A percentile compares a stretch with the other conserved stretches of the same genome.
Conservation (phyloP, 2,888 invertebrate genomes). For the Tholera decimalis region DNA sequence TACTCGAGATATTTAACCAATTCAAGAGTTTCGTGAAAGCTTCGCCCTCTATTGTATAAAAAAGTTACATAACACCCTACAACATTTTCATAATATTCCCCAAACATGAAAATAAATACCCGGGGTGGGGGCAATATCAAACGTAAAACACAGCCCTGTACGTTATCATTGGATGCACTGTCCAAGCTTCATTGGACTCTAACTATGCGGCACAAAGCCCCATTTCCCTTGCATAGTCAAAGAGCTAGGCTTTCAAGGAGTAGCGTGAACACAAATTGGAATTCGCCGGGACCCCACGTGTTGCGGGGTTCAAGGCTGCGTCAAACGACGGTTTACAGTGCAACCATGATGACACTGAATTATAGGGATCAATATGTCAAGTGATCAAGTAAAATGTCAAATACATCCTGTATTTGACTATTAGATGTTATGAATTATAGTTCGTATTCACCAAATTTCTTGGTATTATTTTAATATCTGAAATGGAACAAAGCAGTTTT, state of each 20-base stretch:
- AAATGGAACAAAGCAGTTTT: background rate
- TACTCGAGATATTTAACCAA: background rate
- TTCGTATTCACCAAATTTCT: background rate
- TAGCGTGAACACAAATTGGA: constrained; percentile 81
- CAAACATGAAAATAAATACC: constrained; percentile 49
- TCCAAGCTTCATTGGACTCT: constrained; percentile 75
- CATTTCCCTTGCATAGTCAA: constrained; percentile 70
- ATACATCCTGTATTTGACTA: no score
- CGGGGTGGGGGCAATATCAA: constrained; percentile 50
- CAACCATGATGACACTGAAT: constrained; percentile 59
- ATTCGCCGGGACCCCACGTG: constrained; percentile 85
- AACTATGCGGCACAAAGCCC: constrained; percentile 71
- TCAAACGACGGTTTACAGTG: constrained; percentile 69
- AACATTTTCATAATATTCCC: constrained; percentile 31
- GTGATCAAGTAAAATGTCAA: no score
- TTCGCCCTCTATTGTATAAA: background rate
- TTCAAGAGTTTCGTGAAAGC: background rate
- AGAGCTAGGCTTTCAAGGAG: constrained; percentile 77
- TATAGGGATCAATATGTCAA: constrained; percentile 14
- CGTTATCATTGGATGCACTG: constrained; percentile 47
- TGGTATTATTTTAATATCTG: background rate
- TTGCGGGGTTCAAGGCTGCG: constrained; percentile 85
- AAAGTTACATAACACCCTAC: constrained; percentile 6
- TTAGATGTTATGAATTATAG: background rate
- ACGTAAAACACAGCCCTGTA: constrained; percentile 58